Evolutionary conservation across 2,888 invertebrate species (phyloP).

Genomic region (Axea sp.): DNA sequence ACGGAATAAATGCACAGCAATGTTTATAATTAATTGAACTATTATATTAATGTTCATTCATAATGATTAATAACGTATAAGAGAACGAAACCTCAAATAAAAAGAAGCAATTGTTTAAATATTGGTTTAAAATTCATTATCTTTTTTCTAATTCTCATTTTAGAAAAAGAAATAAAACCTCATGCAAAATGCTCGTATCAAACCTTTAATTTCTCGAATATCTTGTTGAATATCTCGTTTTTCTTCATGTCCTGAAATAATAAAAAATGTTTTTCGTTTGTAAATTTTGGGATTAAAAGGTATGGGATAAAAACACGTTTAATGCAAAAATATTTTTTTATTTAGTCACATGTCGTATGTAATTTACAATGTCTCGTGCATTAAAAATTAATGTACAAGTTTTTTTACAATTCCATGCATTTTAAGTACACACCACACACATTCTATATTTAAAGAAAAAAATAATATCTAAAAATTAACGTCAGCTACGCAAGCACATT

Average conservation of each 20-base stretch:
- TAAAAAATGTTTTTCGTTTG: slow-evolving; percentile 60
- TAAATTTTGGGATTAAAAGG: slow-evolving; percentile 38
- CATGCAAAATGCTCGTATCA: slow-evolving; percentile 73
- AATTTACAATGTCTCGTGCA: slow-evolving; percentile 56
- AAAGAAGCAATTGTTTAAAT: no score
- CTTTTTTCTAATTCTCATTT: neutral
- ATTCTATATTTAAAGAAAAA: slow-evolving; percentile 58
- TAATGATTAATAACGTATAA: no score
- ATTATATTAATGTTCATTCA: no score
- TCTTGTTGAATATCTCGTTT: slow-evolving; percentile 74
- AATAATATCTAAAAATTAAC: slow-evolving; percentile 46
- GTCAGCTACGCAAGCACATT: slow-evolving; percentile 68
- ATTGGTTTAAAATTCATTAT: no score
- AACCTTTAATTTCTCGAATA: slow-evolving; percentile 79
- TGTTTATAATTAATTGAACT: no score
- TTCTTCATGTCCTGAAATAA: slow-evolving; percentile 75
- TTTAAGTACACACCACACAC: slow-evolving; percentile 39
- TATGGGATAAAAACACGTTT: slow-evolving; percentile 19
- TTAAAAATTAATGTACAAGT: neutral
- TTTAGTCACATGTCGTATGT: slow-evolving; percentile 28
- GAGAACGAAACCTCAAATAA: no score
- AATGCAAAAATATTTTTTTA: slow-evolving; percentile 30
- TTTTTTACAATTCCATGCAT: slow-evolving; percentile 64
- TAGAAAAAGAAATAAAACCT: slow-evolving; percentile 22
- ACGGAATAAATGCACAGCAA: no score